Evolutionary conservation across 2,888 invertebrate genomes (phyloP), one percentile per base, ranked within the genome.

Genomic region (Andrena bucephala): DNA sequence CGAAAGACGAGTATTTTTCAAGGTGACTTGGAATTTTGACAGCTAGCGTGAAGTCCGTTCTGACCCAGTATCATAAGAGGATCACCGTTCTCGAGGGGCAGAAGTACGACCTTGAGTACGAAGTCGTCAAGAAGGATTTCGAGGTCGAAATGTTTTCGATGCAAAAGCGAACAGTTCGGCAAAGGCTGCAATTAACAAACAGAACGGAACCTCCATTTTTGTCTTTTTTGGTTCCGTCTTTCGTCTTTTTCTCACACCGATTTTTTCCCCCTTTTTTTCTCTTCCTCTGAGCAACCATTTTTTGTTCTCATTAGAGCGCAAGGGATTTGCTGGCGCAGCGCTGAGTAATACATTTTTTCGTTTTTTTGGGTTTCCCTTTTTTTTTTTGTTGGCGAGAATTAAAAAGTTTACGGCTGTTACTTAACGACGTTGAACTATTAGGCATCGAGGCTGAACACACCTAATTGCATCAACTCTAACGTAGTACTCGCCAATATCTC

Each of bases 31-130:
- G 84, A 90, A 90, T 90, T 92, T 93, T 89, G 91, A 91, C 93
- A 96, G 96, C 96, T 92, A 95, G 94, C 95, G 95, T 96, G 94
- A 96, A 96, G 95, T 96, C 96, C 95, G 95, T 96, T 95, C 95
- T 96, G 94, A 96, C 95, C 95, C 96, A 96, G 94, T 97, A 98
- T 95, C 96, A 98, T 95, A 96, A 96, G 94, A 97, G 97, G 95
- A 97, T 98, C 95, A 95, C 94, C 94, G 95, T 95, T 93, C 96
- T 98, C 94, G 98, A 98, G 95, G 97, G 97, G 94, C 96, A 97
- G 95, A 99, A 99, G 96, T 99, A 98, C 96, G 99, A 99, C 96
- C 97, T 98, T 96, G 99, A 99, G 96, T 96, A 97, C 95, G 98
- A 98, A 95, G 98, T 99, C 95, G 96, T 98, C 95, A 97, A 97